These are phyloP conservation scores for Parnassius orleans DNA, from an alignment of 2,888 invertebrate species.

Conservation along the genomic window DNA sequence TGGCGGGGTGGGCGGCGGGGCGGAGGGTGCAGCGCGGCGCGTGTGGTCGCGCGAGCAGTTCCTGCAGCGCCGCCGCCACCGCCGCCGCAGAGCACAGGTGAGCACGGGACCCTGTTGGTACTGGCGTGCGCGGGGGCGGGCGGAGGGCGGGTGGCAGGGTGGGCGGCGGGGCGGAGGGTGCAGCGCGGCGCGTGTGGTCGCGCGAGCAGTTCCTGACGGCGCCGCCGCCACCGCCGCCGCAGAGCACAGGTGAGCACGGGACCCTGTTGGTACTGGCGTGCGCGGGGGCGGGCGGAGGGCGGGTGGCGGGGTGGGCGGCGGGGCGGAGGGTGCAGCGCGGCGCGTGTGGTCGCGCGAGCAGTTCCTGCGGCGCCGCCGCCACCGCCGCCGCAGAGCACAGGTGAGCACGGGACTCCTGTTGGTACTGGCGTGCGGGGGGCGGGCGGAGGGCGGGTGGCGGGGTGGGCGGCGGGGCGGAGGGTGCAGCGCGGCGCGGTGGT, in stretches of 20 bases:
- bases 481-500: constrained; percentile 79
- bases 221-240: constrained; percentile 83
- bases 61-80: constrained; percentile 85
- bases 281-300: too few relatives aligned
- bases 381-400: constrained; percentile 68
- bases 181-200: constrained; percentile 82
- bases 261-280: too few relatives aligned
- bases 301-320: constrained; percentile 29
- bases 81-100: constrained; percentile 49
- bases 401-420: constrained; percentile 4
- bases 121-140: too few relatives aligned
- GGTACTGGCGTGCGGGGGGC: too few relatives aligned
- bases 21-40: constrained; percentile 53
- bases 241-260: constrained; percentile 35
- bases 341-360: constrained; percentile 88
- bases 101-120: constrained; percentile 7
- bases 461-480: constrained; percentile 28
- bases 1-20: constrained; percentile 28
- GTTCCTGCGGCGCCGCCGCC: constrained; percentile 86
- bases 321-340: constrained; percentile 42
- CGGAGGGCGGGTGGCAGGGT: constrained; percentile 29
- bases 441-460: constrained; percentile 29
- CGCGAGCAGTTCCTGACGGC: constrained; percentile 88
- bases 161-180: constrained; percentile 29
- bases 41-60: constrained; percentile 89